Percentiles rank a stretch among this genome's conserved stretches.
These are phyloP conservation scores for Tortrix viridana DNA, from an alignment of 2,888 invertebrate species.

Conservation along the genomic window DNA sequence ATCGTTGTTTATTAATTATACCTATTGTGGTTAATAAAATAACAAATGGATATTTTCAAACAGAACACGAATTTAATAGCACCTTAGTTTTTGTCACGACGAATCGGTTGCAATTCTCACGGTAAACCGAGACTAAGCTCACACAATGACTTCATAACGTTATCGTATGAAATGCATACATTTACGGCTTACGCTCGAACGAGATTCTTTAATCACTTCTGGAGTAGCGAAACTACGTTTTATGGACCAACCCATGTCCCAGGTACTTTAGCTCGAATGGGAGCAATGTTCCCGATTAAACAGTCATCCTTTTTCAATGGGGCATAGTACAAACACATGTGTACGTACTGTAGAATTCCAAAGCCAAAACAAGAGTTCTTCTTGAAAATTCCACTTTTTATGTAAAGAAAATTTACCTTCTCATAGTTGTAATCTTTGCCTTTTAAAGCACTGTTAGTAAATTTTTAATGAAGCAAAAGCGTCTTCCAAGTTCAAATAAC, in stretches of 20 bases:
- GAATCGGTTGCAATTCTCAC: no score
- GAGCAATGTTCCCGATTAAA: background rate
- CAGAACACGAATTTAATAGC: background rate
- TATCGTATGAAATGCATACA: conserved; percentile 12
- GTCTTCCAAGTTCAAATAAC: no score
- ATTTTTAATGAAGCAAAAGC: background rate
- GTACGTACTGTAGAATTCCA: background rate
- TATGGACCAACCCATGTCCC: conserved; percentile 1
- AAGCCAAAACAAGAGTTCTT: background rate
- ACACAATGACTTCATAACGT: conserved; percentile 21
- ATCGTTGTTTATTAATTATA: conserved; percentile 14
- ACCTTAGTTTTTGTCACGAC: no score
- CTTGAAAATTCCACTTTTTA: conserved; percentile 3
- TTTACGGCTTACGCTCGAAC: background rate
- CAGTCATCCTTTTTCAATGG: conserved; percentile 1
- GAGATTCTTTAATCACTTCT: conserved; percentile 7
- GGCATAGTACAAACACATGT: background rate
- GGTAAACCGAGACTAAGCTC: no score
- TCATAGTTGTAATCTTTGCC: no score
- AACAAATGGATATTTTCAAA: background rate
- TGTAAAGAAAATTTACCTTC: background rate
- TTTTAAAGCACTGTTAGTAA: no score
- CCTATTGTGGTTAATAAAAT: background rate
- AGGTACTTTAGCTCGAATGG: background rate
- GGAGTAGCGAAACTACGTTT: background rate